phyloP scores from a whole-genome alignment of 2,113 vertebrate species.

The rabbit (Oryctolagus cuniculus) region DNA sequence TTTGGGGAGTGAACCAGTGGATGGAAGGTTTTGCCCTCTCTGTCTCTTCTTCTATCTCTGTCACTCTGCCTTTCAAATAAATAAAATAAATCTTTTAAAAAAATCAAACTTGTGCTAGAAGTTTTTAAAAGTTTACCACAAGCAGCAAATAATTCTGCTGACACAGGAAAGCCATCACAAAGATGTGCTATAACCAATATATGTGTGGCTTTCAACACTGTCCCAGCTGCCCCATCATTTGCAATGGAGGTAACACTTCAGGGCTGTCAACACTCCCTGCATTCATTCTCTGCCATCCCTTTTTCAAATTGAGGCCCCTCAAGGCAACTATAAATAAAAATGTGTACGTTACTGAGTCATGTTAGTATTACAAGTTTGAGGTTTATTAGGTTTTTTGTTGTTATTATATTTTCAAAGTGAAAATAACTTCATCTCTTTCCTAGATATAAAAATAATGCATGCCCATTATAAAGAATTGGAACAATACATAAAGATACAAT shows the following conservation, averaged over 20 bases:
- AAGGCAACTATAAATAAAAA: constrained; percentile 55
- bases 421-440: constrained; percentile 57
- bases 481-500: not conserved
- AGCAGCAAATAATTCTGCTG: constrained; percentile 60
- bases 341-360: not conserved
- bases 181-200: not conserved
- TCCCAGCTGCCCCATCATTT: constrained; percentile 57
- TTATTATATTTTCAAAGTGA: constrained; percentile 63
- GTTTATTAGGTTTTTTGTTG: constrained; percentile 30
- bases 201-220: not conserved
- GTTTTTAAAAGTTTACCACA: constrained; percentile 50
- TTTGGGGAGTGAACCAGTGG: too few relatives aligned
- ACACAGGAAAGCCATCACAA: constrained; percentile 45
- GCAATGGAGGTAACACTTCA: constrained; percentile 1
- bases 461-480: constrained; percentile 55
- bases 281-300: not conserved
- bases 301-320: constrained; percentile 7
- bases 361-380: not conserved
- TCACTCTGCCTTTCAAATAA: too few relatives aligned
- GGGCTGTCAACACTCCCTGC: not conserved
- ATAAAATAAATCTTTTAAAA: not conserved
- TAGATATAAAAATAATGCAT: constrained; percentile 62
- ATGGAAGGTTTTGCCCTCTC: too few relatives aligned
- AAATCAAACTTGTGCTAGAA: constrained; percentile 18
- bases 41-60: too few relatives aligned